Percentiles rank a stretch among this genome's conserved stretches.
phyloP scores from a whole-genome alignment of 2,797 vertebrate genomes.

The Channallabes apus region DNA sequence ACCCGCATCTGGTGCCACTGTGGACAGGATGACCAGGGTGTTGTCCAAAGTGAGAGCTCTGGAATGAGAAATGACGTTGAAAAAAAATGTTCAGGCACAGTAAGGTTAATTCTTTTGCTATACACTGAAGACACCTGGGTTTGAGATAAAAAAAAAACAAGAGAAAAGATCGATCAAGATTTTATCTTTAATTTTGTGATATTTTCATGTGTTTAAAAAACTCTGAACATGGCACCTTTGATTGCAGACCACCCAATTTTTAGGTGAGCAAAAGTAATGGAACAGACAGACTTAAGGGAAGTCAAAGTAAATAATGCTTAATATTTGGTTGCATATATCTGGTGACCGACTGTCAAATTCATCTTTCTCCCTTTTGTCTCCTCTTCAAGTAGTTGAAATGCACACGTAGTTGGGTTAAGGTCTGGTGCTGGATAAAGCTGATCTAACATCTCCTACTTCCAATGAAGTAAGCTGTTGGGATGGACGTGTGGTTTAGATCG shows the following conservation, averaged over 20 bases:
- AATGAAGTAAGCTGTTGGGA: not conserved
- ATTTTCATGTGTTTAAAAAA: not conserved
- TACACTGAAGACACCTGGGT: not conserved
- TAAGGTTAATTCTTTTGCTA: not conserved
- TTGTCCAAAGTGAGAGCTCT: conserved; percentile 97
- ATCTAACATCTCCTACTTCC: not conserved
- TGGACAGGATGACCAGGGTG: conserved; percentile 94
- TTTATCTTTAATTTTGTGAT: not conserved
- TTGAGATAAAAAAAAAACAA: not conserved
- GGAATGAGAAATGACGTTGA: conserved; percentile 24
- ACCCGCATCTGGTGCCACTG: conserved; percentile 90
- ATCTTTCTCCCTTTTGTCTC: not conserved
- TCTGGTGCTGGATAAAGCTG: not conserved
- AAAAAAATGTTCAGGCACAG: not conserved
- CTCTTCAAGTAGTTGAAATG: not conserved
- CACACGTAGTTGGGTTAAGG: not conserved
- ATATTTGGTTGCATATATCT: not conserved
- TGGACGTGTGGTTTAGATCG: not conserved
- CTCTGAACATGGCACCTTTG: not conserved
- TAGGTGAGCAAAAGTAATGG: not conserved
- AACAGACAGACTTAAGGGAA: not conserved
- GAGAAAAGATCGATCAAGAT: not conserved
- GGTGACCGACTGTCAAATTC: not conserved
- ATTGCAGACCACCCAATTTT: no score
- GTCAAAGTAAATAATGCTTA: not conserved